phyloP scores from a whole-genome alignment of 2,113 vertebrate species.

The Ciconia maguari region DNA sequence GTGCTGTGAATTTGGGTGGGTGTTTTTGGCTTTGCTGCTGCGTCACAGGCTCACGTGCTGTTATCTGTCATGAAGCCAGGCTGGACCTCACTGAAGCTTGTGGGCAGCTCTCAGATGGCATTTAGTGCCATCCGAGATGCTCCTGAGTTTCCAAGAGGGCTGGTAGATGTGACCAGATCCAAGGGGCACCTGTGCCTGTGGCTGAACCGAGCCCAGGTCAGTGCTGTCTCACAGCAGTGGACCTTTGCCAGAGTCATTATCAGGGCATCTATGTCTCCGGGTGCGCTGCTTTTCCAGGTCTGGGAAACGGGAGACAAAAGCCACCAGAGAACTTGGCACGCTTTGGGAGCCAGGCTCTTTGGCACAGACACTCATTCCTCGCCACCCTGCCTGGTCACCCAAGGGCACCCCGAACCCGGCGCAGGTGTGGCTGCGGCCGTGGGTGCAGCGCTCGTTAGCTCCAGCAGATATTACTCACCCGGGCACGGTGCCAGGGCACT shows the following conservation, averaged over 20 bases:
- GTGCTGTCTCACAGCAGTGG: background rate
- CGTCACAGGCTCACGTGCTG: accelerated
- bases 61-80: background rate
- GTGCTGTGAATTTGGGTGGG: background rate
- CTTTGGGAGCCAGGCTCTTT: background rate
- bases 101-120: background rate
- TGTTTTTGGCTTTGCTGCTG: background rate
- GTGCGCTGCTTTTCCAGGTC: background rate
- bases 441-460: background rate
- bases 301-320: background rate
- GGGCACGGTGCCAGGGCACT: accelerated
- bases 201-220: background rate
- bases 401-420: background rate
- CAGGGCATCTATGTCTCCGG: background rate
- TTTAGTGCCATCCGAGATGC: background rate
- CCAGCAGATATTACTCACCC: background rate
- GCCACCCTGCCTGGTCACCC: background rate
- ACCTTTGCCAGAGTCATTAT: background rate
- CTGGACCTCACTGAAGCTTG: background rate
- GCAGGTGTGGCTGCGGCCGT: background rate
- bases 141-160: background rate
- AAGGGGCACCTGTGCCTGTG: background rate
- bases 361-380: background rate
- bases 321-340: background rate
- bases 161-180: background rate